Evolutionary conservation across 1,140 invertebrate genomes (phyloP).

Genomic region (Tachypleus tridentatus): DNA sequence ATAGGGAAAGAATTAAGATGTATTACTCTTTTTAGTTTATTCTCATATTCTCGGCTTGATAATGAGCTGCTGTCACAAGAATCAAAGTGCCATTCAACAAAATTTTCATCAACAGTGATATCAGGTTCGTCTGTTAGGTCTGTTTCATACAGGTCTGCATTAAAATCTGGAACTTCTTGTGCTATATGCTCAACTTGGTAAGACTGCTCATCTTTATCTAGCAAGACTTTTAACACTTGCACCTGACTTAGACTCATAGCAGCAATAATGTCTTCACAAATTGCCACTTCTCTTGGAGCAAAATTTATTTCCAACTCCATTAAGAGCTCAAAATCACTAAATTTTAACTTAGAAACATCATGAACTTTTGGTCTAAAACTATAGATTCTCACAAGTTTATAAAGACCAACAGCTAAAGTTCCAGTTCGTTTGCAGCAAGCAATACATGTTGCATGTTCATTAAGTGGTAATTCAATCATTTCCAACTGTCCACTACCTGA

Average conservation of each 20-base stretch:
- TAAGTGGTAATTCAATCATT: constrained; percentile 54
- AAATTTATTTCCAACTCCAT: constrained; percentile 39
- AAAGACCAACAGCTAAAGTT: constrained; percentile 44
- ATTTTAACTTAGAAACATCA: constrained; percentile 47
- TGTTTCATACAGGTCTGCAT: not conserved
- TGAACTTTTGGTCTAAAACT: constrained; percentile 47
- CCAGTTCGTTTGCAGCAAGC: constrained; percentile 49
- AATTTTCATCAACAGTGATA: constrained; percentile 15
- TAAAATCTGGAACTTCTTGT: no score
- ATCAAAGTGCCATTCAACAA: constrained; percentile 21
- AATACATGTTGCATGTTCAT: constrained; percentile 41
- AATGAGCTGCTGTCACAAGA: constrained; percentile 2
- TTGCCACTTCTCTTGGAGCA: constrained; percentile 38
- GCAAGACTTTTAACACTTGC: constrained; percentile 33
- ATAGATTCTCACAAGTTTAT: constrained; percentile 42
- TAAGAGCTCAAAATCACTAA: constrained; percentile 50
- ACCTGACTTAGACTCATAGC: constrained; percentile 37
- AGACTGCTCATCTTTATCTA: not conserved
- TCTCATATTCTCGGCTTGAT: constrained; percentile 7
- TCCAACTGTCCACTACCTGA: constrained; percentile 42
- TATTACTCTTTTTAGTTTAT: constrained; percentile 10
- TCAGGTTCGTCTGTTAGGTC: not conserved
- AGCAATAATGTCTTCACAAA: constrained; percentile 47
- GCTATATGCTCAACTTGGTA: no score
- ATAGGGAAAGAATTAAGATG: constrained; percentile 24